A percentile compares a stretch with the other conserved stretches of the same genome.
Conservation (phyloP, 2,113 vertebrate species). For the Vanacampus margaritifer region DNA sequence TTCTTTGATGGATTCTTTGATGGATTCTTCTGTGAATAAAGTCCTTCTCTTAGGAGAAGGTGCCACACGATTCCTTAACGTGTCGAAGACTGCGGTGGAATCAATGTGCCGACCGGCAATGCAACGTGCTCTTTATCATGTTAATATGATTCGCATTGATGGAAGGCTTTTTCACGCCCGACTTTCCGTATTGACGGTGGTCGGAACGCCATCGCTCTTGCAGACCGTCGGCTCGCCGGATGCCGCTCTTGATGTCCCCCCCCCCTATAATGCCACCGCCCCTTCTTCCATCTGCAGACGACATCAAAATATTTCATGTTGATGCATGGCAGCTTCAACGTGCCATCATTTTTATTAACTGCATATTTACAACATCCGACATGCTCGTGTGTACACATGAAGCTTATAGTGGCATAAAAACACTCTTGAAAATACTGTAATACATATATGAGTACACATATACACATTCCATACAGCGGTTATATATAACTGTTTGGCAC, state of each 20-base stretch:
- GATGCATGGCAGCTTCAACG: background rate
- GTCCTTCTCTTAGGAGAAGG: background rate
- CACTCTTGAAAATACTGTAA: too few relatives aligned
- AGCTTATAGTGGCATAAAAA: background rate
- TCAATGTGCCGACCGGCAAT: slow-evolving; percentile 68
- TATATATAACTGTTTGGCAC: too few relatives aligned
- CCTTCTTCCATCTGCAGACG: background rate
- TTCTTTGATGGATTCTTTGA: too few relatives aligned
- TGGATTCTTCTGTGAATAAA: too few relatives aligned
- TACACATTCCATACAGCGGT: too few relatives aligned
- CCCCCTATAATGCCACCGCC: background rate
- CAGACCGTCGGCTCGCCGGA: slow-evolving; percentile 54
- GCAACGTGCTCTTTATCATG: slow-evolving; percentile 75
- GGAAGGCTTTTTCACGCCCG: slow-evolving; percentile 73
- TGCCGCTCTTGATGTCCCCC: slow-evolving; percentile 51
- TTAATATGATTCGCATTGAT: slow-evolving; percentile 78
- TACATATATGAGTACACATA: too few relatives aligned
- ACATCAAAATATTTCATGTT: slow-evolving; percentile 4
- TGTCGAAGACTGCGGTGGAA: slow-evolving; percentile 57
- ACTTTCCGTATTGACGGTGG: slow-evolving; percentile 67
- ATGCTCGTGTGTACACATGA: background rate
- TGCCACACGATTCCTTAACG: slow-evolving; percentile 63
- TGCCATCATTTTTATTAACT: background rate
- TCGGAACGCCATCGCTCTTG: slow-evolving; percentile 64
- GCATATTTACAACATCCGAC: background rate